Evolutionary conservation across 2,797 vertebrate species (phyloP).

Genomic region (Calcarius lapponicus): DNA sequence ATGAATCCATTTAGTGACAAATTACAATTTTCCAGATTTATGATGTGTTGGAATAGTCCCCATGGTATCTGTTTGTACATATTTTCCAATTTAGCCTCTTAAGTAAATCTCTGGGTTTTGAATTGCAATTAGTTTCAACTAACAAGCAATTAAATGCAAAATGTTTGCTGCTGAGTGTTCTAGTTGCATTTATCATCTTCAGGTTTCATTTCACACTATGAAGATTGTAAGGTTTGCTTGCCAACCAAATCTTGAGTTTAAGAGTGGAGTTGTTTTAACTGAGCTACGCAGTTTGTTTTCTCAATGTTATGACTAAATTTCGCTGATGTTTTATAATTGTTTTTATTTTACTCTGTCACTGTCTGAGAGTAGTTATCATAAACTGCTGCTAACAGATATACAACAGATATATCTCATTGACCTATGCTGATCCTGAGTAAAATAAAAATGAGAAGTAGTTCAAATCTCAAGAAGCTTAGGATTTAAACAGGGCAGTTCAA

Average conservation of each 20-base stretch:
- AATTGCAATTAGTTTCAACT: slow-evolving; percentile 15
- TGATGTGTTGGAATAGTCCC: neutral
- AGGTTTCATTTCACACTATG: neutral
- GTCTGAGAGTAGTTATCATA: neutral
- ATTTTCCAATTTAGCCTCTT: neutral
- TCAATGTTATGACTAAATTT: neutral
- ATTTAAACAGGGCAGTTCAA: neutral
- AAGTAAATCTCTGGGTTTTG: neutral
- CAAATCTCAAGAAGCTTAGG: neutral
- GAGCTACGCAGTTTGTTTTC: neutral
- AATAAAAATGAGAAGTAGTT: neutral
- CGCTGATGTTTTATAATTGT: neutral
- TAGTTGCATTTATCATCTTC: neutral
- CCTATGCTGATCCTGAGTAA: neutral
- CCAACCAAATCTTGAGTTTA: neutral
- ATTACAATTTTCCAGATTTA: neutral
- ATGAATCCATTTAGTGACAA: neutral
- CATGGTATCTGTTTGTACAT: neutral
- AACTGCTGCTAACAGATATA: neutral
- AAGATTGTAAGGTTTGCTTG: neutral
- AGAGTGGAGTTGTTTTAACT: neutral
- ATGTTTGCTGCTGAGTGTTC: neutral
- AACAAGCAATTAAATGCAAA: slow-evolving; percentile 34
- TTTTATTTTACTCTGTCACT: neutral
- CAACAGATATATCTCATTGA: neutral